These are phyloP conservation scores for Urechis unicinctus DNA, from an alignment of 2,888 invertebrate genomes.

Conservation along the genomic window DNA sequence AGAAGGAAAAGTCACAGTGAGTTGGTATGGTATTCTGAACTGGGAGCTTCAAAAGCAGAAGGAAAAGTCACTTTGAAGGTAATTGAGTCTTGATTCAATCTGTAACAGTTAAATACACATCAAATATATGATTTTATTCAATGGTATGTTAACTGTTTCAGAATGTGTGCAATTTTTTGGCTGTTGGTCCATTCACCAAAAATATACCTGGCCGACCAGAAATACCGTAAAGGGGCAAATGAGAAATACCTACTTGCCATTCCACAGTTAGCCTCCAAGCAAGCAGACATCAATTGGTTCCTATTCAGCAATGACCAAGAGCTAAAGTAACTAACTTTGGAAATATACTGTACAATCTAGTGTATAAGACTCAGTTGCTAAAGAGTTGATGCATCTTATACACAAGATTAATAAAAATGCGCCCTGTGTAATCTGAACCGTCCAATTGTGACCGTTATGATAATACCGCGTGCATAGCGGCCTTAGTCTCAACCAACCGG, in stretches of 20 bases:
- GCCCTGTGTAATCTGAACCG: too few relatives aligned
- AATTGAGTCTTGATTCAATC: not conserved
- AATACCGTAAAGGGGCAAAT: constrained; percentile 18
- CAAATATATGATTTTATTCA: not conserved
- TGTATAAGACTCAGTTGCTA: too few relatives aligned
- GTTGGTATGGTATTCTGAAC: not conserved
- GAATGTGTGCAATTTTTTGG: constrained; percentile 26
- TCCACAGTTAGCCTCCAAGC: constrained; percentile 16
- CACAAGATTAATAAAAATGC: too few relatives aligned
- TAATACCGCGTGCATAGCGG: too few relatives aligned
- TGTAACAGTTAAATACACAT: not conserved
- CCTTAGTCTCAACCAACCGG: too few relatives aligned
- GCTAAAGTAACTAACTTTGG: constrained; percentile 18
- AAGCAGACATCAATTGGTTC: constrained; percentile 20
- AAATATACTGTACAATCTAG: too few relatives aligned
- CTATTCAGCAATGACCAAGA: constrained; percentile 17
- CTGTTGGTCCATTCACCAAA: constrained; percentile 26
- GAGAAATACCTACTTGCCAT: constrained; percentile 23
- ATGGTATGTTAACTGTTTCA: constrained; percentile 7
- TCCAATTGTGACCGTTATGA: too few relatives aligned
- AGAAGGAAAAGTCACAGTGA: too few relatives aligned
- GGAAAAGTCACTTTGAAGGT: not conserved
- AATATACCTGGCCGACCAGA: constrained; percentile 23
- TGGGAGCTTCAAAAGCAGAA: not conserved
- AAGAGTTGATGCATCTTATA: too few relatives aligned